Conservation (phyloP, 2,797 vertebrate species). For the Semotilus atromaculatus region DNA sequence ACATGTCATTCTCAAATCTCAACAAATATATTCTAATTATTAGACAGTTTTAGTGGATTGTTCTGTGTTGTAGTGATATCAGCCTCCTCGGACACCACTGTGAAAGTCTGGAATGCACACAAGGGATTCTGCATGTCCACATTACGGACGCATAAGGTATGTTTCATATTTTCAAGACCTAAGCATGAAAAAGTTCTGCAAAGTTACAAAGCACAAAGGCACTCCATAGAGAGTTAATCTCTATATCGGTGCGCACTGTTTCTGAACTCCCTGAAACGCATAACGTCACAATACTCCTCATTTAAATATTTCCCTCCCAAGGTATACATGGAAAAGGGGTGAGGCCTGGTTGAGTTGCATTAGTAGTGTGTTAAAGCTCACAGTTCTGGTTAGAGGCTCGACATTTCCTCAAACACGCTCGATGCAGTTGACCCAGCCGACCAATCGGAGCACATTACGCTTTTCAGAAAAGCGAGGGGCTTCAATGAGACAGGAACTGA, state of each 20-base stretch:
- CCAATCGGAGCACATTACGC: not conserved
- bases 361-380: not conserved
- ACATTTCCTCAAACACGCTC: not conserved
- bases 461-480: too few species aligned
- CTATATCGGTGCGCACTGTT: not conserved
- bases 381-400: not conserved
- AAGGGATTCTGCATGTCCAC: slow-evolving; percentile 99
- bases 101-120: slow-evolving; percentile 99
- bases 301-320: not conserved
- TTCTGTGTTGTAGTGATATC: slow-evolving; percentile 88
- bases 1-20: not conserved
- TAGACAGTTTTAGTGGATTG: not conserved
- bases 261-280: not conserved
- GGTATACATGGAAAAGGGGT: not conserved
- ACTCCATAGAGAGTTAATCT: not conserved
- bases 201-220: not conserved
- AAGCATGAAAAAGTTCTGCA: not conserved
- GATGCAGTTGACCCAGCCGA: not conserved
- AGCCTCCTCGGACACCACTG: slow-evolving; percentile 97
- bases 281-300: not conserved
- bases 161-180: not conserved
- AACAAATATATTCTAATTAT: not conserved
- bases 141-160: slow-evolving; percentile 95
- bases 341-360: not conserved
- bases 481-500: too few species aligned